Evolutionary conservation across 2,113 vertebrate species (phyloP).

Genomic region (Aspidoscelis tigris): DNA sequence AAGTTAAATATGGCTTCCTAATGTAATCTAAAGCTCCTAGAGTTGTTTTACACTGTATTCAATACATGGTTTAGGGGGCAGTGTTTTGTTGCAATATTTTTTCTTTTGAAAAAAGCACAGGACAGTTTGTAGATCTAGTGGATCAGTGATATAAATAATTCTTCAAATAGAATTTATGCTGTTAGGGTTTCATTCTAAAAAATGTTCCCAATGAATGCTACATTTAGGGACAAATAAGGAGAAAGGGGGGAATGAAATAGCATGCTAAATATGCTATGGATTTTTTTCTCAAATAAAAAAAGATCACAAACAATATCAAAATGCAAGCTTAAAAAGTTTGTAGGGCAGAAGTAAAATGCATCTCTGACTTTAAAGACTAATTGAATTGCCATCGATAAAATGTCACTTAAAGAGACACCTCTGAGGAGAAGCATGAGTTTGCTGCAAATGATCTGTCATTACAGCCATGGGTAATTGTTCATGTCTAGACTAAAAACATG

Average conservation of each 20-base stretch:
- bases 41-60: no score
- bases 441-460: constrained; percentile 83
- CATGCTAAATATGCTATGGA: background rate
- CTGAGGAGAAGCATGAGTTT: constrained; percentile 78
- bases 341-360: constrained; percentile 64
- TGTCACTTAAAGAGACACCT: constrained; percentile 84
- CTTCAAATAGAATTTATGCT: background rate
- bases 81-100: background rate
- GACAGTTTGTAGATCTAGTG: background rate
- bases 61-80: no score
- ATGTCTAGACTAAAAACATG: constrained; percentile 82
- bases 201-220: background rate
- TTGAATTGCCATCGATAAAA: constrained; percentile 88
- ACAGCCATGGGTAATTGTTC: constrained; percentile 78
- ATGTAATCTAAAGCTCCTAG: no score
- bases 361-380: constrained; percentile 78
- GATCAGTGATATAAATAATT: no score
- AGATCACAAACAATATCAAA: constrained; percentile 54
- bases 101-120: background rate
- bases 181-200: background rate
- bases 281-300: constrained; percentile 9
- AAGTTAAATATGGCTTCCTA: no score
- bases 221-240: background rate
- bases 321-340: constrained; percentile 65
- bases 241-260: background rate